A percentile compares a stretch with the other conserved stretches of the same genome.
Evolutionary conservation across 92 coral and sea anemone species (phyloP).

Genomic region (Actinernus sp.): DNA sequence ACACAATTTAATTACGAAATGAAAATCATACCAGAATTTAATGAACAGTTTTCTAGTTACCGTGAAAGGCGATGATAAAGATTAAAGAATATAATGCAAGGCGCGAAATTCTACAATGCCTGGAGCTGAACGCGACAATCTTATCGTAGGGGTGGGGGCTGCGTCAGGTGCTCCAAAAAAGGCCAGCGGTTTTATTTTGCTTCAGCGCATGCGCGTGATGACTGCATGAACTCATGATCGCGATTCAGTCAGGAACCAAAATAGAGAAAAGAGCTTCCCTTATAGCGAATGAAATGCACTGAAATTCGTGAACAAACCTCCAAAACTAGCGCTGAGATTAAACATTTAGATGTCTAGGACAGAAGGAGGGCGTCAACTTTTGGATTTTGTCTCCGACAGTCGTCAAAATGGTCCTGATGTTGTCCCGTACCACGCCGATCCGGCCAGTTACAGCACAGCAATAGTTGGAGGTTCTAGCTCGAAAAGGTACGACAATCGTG

Average conservation of each 20-base stretch:
- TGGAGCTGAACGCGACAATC: too few relatives aligned
- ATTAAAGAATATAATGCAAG: too few relatives aligned
- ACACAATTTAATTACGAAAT: too few relatives aligned
- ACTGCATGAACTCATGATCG: slow-evolving; percentile 40
- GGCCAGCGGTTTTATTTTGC: slow-evolving; percentile 1
- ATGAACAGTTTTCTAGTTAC: too few relatives aligned
- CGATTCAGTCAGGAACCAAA: slow-evolving; percentile 79
- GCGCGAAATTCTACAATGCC: too few relatives aligned
- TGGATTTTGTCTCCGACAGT: slow-evolving; percentile 82
- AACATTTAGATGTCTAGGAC: slow-evolving; percentile 89
- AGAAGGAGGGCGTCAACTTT: slow-evolving; percentile 94
- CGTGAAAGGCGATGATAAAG: too few relatives aligned
- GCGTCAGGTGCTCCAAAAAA: too few relatives aligned
- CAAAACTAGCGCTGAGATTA: slow-evolving; percentile 71
- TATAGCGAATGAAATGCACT: slow-evolving; percentile 91
- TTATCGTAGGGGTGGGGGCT: too few relatives aligned
- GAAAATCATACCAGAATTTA: too few relatives aligned
- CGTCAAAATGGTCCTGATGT: slow-evolving; percentile 87
- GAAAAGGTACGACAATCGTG: slow-evolving; percentile 69
- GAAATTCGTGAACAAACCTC: slow-evolving; percentile 82
- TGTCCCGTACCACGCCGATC: slow-evolving; percentile 97
- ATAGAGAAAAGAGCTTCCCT: slow-evolving; percentile 48
- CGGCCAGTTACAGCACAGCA: slow-evolving; percentile 97
- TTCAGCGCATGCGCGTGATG: background rate
- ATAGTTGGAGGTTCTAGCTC: slow-evolving; percentile 70